Evolutionary conservation across 2,797 vertebrate genomes (phyloP).

Genomic region (Hypotaenidia philippensis): DNA sequence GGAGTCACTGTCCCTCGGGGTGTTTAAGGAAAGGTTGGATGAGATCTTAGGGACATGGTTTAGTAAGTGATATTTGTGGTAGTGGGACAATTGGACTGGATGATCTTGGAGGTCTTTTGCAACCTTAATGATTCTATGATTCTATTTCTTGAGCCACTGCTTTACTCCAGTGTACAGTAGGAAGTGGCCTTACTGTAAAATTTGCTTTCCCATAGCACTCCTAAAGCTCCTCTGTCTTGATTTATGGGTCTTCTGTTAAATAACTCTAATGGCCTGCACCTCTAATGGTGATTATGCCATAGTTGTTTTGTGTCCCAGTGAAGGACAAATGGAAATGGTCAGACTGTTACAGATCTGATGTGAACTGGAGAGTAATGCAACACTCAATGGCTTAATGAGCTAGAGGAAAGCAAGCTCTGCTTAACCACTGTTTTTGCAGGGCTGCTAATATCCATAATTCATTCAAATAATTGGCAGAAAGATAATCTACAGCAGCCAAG

Average conservation of each 20-base stretch:
- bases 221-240: neutral
- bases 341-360: neutral
- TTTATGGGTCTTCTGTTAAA: neutral
- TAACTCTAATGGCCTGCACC: neutral
- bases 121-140: no score
- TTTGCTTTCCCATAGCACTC: neutral
- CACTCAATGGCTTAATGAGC: constrained; percentile 18
- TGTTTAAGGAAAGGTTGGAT: no score
- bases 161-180: neutral
- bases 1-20: no score
- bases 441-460: constrained; percentile 17
- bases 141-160: neutral
- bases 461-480: constrained; percentile 33
- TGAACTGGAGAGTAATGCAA: neutral
- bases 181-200: neutral
- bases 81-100: no score
- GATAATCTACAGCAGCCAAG: constrained; percentile 2
- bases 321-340: neutral
- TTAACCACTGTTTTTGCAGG: constrained; percentile 2
- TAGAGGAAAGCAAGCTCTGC: constrained; percentile 13
- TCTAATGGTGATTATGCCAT: neutral
- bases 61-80: no score
- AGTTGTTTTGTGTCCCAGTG: neutral
- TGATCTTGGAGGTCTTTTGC: no score
- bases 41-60: no score